Conservation (phyloP, 2,888 invertebrate genomes). For the Harpalus rubripes region DNA sequence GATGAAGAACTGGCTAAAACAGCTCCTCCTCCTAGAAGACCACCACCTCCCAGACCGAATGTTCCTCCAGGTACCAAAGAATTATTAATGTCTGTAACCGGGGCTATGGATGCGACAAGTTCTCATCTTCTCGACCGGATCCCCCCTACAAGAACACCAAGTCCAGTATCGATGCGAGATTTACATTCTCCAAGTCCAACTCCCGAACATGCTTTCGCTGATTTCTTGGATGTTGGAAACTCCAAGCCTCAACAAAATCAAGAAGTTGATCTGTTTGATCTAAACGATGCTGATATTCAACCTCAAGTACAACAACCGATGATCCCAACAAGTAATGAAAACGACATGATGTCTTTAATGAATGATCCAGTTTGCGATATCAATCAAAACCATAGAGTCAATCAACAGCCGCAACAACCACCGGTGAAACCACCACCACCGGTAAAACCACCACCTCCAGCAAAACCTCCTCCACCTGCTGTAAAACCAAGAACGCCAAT, state of each 20-base stretch:
- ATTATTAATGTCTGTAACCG: constrained; percentile 90
- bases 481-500: constrained; percentile 70
- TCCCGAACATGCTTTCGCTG: constrained; percentile 83
- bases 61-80: constrained; percentile 90
- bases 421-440: constrained; percentile 71
- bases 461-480: constrained; percentile 69
- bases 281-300: constrained; percentile 69
- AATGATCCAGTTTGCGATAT: constrained; percentile 75
- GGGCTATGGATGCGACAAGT: constrained; percentile 93
- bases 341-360: constrained; percentile 66
- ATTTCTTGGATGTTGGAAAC: constrained; percentile 82
- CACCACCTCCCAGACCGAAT: constrained; percentile 79
- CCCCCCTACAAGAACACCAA: constrained; percentile 91
- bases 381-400: constrained; percentile 73
- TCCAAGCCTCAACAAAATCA: constrained; percentile 68
- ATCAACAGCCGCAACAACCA: constrained; percentile 72
- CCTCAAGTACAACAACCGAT: constrained; percentile 58
- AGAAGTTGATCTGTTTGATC: constrained; percentile 75
- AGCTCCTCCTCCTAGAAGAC: constrained; percentile 74
- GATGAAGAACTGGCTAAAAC: constrained; percentile 63
- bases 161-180: constrained; percentile 90
- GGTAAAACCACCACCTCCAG: constrained; percentile 58
- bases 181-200: constrained; percentile 92
- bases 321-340: constrained; percentile 7
- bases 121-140: constrained; percentile 90